A percentile compares a stretch with the other conserved stretches of the same genome.
Conservation (phyloP, 2,888 invertebrate genomes). For the Ptychoptera contaminata region DNA sequence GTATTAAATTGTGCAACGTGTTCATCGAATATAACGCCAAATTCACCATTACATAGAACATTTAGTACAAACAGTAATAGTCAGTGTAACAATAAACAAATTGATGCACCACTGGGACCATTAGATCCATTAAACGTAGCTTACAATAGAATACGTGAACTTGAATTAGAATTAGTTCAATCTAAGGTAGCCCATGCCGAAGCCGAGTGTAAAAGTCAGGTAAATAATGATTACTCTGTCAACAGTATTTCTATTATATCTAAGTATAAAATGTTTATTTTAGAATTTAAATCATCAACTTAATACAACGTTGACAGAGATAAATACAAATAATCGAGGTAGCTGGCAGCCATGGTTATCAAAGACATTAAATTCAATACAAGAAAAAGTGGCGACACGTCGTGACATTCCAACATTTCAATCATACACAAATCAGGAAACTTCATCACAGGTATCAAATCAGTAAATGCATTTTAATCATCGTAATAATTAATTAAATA, state of each 20-base stretch:
- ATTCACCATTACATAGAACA: slow-evolving; percentile 11
- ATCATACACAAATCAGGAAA: slow-evolving; percentile 17
- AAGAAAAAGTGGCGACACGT: slow-evolving; percentile 28
- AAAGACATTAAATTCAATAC: slow-evolving; percentile 54
- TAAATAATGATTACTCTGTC: not conserved
- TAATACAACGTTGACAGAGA: slow-evolving; percentile 63
- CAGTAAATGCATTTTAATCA: not conserved
- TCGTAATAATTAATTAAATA: not conserved
- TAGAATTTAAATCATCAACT: slow-evolving; percentile 75
- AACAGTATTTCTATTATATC: too few species aligned
- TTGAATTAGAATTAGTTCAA: slow-evolving; percentile 91
- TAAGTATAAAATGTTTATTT: too few species aligned
- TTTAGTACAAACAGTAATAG: slow-evolving; percentile 5
- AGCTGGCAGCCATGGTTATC: slow-evolving; percentile 87
- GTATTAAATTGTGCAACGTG: slow-evolving; percentile 38
- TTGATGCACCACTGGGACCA: slow-evolving; percentile 21
- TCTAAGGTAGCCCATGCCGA: slow-evolving; percentile 95
- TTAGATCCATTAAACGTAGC: slow-evolving; percentile 27
- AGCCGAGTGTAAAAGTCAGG: slow-evolving; percentile 87
- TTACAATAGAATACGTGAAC: slow-evolving; percentile 53
- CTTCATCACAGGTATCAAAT: not conserved
- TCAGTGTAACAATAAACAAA: not conserved
- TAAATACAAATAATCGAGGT: slow-evolving; percentile 34
- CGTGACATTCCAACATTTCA: slow-evolving; percentile 25
- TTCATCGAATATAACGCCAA: slow-evolving; percentile 14